Conservation (phyloP, 2,113 vertebrate species). For the Spheniscus mendiculus region DNA sequence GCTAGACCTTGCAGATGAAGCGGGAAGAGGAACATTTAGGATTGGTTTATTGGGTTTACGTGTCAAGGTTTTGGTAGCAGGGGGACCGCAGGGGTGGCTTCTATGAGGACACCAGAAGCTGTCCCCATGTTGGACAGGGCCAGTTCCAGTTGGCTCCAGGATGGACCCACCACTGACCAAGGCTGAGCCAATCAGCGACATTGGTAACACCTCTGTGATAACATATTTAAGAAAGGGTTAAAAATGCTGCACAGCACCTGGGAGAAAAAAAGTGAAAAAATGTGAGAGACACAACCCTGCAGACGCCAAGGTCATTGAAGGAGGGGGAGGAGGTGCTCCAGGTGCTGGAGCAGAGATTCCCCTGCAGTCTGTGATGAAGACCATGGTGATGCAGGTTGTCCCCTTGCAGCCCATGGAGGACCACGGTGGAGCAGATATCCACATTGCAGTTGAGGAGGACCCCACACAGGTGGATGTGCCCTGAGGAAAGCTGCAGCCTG, state of each 20-base stretch:
- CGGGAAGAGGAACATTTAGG: background rate
- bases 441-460: background rate
- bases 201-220: background rate
- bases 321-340: background rate
- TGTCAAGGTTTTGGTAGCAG: background rate
- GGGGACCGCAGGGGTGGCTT: background rate
- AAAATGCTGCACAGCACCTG: background rate
- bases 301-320: background rate
- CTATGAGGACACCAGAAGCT: background rate
- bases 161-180: fast-evolving
- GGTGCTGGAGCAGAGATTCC: background rate
- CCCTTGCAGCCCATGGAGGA: background rate
- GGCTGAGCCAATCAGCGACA: background rate
- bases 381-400: background rate
- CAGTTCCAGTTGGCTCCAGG: background rate
- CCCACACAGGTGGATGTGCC: background rate
- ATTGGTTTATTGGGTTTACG: background rate
- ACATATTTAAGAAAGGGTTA: background rate
- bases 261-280: background rate
- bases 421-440: background rate
- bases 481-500: background rate
- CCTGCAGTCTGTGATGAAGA: background rate
- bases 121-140: background rate
- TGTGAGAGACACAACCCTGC: background rate
- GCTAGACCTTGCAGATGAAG: background rate